Evolutionary conservation across 1,140 invertebrate species (phyloP).

Genomic region (Pogonomyrmex barbatus): DNA sequence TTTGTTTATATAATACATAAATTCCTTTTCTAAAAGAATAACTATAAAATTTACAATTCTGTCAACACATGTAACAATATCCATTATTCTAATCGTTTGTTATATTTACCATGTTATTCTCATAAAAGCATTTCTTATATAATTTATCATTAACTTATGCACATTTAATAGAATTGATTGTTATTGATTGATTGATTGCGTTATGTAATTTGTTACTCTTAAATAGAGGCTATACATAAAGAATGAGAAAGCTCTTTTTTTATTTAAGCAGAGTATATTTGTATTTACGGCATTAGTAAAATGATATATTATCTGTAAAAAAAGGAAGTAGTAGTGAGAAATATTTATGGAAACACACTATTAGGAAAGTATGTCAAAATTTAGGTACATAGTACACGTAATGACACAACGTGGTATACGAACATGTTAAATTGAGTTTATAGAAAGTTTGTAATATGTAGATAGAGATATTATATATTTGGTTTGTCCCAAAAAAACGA

Average conservation of each 20-base stretch:
- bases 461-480: background rate
- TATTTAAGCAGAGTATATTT: conserved; percentile 29
- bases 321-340: conserved; percentile 41
- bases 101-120: conserved; percentile 15
- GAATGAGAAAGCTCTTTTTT: background rate
- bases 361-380: conserved; percentile 52
- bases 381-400: conserved; percentile 41
- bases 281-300: conserved; percentile 37
- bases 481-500: background rate
- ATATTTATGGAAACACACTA: conserved; percentile 47
- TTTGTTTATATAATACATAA: conserved; percentile 25
- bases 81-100: conserved; percentile 20
- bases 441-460: conserved; percentile 28
- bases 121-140: background rate
- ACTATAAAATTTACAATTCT: conserved; percentile 26
- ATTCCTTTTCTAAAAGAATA: conserved; percentile 33
- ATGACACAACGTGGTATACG: conserved; percentile 41
- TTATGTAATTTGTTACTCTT: conserved; percentile 4
- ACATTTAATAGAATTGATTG: conserved; percentile 22
- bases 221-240: background rate
- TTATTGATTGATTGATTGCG: background rate
- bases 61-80: conserved; percentile 29
- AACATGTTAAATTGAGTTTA: conserved; percentile 36
- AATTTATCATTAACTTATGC: background rate
- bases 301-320: conserved; percentile 53